Percentiles rank a stretch among this genome's conserved stretches.
phyloP scores from a whole-genome alignment of 2,888 invertebrate species.

The Bembecia ichneumoniformis region DNA sequence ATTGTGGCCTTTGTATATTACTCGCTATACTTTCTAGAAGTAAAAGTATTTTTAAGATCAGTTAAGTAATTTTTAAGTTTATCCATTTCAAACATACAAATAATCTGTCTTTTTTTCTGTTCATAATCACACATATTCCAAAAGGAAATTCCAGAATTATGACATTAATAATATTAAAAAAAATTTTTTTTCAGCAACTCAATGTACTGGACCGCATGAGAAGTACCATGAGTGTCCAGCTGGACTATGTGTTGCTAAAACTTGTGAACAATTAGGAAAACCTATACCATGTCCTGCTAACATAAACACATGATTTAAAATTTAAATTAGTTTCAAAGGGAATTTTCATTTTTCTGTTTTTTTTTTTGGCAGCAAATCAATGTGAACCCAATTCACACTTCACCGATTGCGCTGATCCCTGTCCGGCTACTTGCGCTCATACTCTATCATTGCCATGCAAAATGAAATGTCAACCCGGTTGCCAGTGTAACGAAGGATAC shows the following conservation, averaged over 20 bases:
- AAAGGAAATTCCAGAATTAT: too few species aligned
- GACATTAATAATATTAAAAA: too few species aligned
- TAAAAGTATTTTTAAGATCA: too few species aligned
- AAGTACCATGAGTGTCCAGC: conserved; percentile 1
- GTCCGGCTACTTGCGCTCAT: conserved; percentile 4
- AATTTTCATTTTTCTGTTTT: not conserved
- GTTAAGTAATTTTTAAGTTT: too few species aligned
- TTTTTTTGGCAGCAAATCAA: not conserved
- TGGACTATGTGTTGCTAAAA: conserved; percentile 5
- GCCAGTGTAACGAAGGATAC: conserved; percentile 2
- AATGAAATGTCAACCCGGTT: not conserved
- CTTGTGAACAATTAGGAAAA: conserved; percentile 3
- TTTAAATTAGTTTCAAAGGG: too few species aligned
- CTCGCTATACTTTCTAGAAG: too few species aligned
- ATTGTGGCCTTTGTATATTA: too few species aligned
- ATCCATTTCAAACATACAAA: too few species aligned
- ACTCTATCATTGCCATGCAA: not conserved
- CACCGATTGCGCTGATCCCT: not conserved
- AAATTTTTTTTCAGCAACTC: not conserved
- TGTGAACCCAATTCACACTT: conserved; percentile 1
- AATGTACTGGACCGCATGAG: conserved; percentile 6
- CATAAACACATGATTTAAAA: too few species aligned
- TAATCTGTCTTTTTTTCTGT: too few species aligned
- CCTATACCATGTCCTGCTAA: conserved; percentile 1
- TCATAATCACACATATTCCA: too few species aligned